Base-by-base conservation (phyloP, 2,113 vertebrate genomes). In the Chamaetylas fuelleborni region DNA sequence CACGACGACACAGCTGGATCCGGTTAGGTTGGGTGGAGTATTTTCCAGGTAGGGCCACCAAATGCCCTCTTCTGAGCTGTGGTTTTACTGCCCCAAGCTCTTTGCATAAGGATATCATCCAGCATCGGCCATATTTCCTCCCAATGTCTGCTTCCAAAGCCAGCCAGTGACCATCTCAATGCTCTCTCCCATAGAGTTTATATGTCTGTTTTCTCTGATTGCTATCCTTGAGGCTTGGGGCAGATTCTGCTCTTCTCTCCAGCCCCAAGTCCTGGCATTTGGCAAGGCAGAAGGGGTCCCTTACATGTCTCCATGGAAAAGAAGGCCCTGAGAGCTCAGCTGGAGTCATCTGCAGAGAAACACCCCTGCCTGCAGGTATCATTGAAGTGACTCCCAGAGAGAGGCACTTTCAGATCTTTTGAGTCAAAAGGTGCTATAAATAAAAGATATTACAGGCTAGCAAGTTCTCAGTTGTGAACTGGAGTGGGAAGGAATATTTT, bases 401-500 rank as follows among this genome's bases (percentile, higher is more conserved):
- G 51, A 95, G 40, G 28, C 40, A 64, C 31, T 93, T 74, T 48
- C 51, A 60, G 64, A 94, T 62, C 45, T 47, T 93, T 64, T 86
- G 43, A 94, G 90, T 60, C 9, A 34, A 92, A 94, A 92, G n/a
- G 79, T 36, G 6, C 82, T 94, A 94, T 96, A 97, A 96, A 96
- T 96, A 96, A 94, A 94, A 90, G 62, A 91, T 74, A 92, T 71
- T 96, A 78, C 88, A 66, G 82, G 69, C 79, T 92, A 92, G 58
- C 93, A 83, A 90, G 90, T 93, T 96, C 92, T 96, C 79, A 22
- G 82, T 31, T 84, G 82, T 79, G 86, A 93, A 96, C 51, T 48
- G 60, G 48, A 94, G 94, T 88, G 79, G 94, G 88, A 96, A 95
- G 76, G 90, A 95, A 93, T 96, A 90, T 95, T 96, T 97, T 95